Evolutionary conservation across 2,113 vertebrate genomes (phyloP), one percentile per base, ranked within the genome.

Genomic region (Laticauda laticaudata): DNA sequence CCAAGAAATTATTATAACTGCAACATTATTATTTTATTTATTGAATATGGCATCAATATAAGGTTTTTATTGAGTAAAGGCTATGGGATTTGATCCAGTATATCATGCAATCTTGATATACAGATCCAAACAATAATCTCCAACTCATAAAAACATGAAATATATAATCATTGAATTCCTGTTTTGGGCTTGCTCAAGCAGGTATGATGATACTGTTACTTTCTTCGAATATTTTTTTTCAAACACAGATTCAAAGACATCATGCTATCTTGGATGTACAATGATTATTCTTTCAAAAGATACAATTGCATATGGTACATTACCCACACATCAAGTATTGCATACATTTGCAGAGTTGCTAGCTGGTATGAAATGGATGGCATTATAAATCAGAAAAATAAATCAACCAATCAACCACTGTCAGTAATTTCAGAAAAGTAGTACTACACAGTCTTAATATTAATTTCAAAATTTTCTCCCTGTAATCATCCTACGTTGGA

Each of bases 111-210:
- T 90, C 75, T 90, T 3, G n/a, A 61, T 90, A 54, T 56, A 90
- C 29, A 86, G 88, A 24, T 81, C 43, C 88, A 90, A 93, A 93
- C 55, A 90, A 64, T 86, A 64, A 93, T 87, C 59, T 86, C 89
- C 86, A 43, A 15, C 69, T 88, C 85, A 81, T 92, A 94, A 92
- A 87, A 51, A 18, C 75, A 54, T 34, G 45, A 23, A 61, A 94
- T 92, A 87, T 59, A 75, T 88, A 94, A 95, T n/a, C 91, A 92
- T 48, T 48, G 93, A 64, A 92, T 39, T 4, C 48, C n/a, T 85
- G 59, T 45, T 59, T 89, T 94, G 92, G 12, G 34, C 92, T 86
- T 95, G 61, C 12, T 87, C 26, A 88, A n/a, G 89, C 56, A 90
- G 21, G 85, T 61, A 39, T 29, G 59, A 88, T 95, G 87, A 75